Conservation (phyloP, 2,113 vertebrate genomes). For the Calypte anna region DNA sequence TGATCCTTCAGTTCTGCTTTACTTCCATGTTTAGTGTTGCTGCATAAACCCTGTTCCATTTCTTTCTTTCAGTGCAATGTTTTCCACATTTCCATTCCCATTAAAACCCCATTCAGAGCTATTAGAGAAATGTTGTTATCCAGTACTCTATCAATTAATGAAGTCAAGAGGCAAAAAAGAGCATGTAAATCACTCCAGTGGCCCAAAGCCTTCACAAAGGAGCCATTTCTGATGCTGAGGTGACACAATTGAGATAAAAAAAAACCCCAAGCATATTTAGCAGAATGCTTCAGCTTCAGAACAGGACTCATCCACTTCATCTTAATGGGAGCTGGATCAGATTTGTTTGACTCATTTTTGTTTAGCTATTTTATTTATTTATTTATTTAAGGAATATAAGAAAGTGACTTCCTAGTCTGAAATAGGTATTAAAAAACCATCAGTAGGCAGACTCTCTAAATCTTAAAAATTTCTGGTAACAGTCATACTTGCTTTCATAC, state of each 20-base stretch:
- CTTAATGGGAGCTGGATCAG: neutral
- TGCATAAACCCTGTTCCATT: constrained; percentile 60
- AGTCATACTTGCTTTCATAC: neutral
- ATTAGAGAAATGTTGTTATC: constrained; percentile 64
- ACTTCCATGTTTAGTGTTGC: constrained; percentile 37
- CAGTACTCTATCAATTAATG: constrained; percentile 66
- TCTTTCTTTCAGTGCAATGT: constrained; percentile 51
- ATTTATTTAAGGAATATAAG: neutral
- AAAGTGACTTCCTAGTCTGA: neutral
- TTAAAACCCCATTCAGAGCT: constrained; percentile 53
- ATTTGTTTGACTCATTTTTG: neutral
- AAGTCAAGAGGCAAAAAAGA: constrained; percentile 40
- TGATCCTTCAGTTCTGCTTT: neutral
- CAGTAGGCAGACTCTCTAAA: neutral
- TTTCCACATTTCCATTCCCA: constrained; percentile 54
- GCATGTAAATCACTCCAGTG: constrained; percentile 55
- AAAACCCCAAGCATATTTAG: neutral
- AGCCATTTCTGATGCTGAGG: constrained; percentile 9
- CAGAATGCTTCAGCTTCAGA: neutral
- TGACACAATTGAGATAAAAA: neutral
- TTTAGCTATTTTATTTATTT: neutral
- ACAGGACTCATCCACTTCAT: neutral
- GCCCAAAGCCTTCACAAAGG: neutral
- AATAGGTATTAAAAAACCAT: neutral
- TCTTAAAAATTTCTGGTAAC: neutral